Percentiles rank a stretch among this genome's conserved stretches.
These are phyloP conservation scores for Drosophila kuntzei DNA, from an alignment of 2,888 invertebrate genomes.

Conservation along the genomic window DNA sequence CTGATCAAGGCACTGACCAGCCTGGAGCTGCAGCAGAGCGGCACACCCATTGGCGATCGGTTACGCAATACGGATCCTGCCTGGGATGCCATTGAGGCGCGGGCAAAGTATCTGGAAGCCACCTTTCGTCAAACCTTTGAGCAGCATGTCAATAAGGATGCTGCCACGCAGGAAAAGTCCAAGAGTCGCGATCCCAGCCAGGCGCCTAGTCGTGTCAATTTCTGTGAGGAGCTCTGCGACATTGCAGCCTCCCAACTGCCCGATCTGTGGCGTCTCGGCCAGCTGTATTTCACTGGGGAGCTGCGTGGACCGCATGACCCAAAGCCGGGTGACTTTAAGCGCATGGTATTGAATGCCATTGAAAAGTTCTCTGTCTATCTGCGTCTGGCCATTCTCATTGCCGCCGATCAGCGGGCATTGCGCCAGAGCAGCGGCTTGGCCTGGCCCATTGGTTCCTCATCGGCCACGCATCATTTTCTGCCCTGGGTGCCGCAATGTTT, in stretches of 20 bases:
- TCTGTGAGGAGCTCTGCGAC: constrained; percentile 92
- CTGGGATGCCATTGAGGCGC: constrained; percentile 96
- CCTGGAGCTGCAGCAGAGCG: constrained; percentile 87
- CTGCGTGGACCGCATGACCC: constrained; percentile 91
- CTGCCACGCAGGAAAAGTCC: constrained; percentile 78
- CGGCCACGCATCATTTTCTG: constrained; percentile 87
- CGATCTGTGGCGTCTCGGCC: constrained; percentile 97
- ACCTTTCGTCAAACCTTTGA: constrained; percentile 85
- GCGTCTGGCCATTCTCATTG: constrained; percentile 90
- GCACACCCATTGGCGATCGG: constrained; percentile 82
- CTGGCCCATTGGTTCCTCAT: constrained; percentile 86
- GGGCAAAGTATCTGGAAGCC: constrained; percentile 90
- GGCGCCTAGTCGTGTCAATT: constrained; percentile 89
- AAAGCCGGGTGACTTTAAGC: constrained; percentile 92
- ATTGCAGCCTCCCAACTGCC: constrained; percentile 92
- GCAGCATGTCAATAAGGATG: constrained; percentile 83
- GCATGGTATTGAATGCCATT: constrained; percentile 92
- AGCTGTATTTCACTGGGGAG: constrained; percentile 96
- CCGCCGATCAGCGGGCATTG: constrained; percentile 86
- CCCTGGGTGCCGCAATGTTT: constrained; percentile 93
- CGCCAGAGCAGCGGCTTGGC: constrained; percentile 81
- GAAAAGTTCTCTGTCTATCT: constrained; percentile 91
- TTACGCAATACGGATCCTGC: constrained; percentile 92
- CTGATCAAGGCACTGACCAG: constrained; percentile 93
- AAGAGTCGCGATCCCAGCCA: constrained; percentile 83